These are phyloP conservation scores for Tachyglossus aculeatus DNA, from an alignment of 2,797 vertebrate genomes.

Conservation along the genomic window DNA sequence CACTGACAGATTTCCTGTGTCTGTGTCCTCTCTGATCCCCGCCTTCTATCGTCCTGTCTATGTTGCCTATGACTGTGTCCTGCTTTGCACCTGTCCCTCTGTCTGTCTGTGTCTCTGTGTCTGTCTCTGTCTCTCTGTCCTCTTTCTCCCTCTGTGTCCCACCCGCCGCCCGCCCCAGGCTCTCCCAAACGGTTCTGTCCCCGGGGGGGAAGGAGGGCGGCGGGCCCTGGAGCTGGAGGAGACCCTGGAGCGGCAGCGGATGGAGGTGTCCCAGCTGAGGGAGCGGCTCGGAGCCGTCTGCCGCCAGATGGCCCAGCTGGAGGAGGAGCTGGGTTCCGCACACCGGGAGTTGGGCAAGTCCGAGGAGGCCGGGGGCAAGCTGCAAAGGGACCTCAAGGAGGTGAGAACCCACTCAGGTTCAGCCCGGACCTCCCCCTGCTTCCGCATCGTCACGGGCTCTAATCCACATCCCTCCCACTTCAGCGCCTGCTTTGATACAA, in stretches of 20 bases:
- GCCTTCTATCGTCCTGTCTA: not conserved
- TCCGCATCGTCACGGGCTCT: not conserved
- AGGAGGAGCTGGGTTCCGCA: slow-evolving; percentile 89
- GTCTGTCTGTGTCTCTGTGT: not conserved
- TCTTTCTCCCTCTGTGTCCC: not conserved
- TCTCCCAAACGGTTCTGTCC: slow-evolving; percentile 71
- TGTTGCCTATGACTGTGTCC: not conserved
- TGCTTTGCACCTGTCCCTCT: not conserved
- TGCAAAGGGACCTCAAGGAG: slow-evolving; percentile 92
- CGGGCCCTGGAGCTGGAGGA: slow-evolving; percentile 74
- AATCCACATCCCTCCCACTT: not conserved
- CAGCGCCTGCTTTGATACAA: not conserved
- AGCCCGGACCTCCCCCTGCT: not conserved
- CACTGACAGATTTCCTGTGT: not conserved
- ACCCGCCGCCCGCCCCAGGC: slow-evolving; percentile 26
- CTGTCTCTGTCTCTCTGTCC: not conserved
- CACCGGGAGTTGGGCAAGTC: slow-evolving; percentile 88
- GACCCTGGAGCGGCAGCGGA: slow-evolving; percentile 84
- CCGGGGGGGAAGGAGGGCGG: slow-evolving; percentile 73
- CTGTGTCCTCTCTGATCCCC: not conserved
- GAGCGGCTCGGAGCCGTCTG: slow-evolving; percentile 89
- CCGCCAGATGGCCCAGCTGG: slow-evolving; percentile 90
- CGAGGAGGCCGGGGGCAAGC: slow-evolving; percentile 88
- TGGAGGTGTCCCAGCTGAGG: slow-evolving; percentile 87
- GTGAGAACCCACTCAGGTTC: slow-evolving; percentile 52